phyloP scores from a whole-genome alignment of 1,140 invertebrate genomes.

The Dryas iulia region DNA sequence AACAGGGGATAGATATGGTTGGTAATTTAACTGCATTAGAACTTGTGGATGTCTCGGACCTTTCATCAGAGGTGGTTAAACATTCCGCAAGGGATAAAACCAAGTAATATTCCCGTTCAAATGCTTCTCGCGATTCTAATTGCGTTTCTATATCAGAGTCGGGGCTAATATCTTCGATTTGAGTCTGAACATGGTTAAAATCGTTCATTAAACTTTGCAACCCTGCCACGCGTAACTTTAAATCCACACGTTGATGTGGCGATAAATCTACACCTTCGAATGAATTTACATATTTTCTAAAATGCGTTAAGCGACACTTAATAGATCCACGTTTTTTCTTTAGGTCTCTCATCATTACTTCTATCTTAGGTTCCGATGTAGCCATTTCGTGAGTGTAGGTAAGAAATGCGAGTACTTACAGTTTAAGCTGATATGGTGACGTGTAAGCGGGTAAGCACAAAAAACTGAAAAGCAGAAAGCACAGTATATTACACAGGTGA shows the following conservation, averaged over 20 bases:
- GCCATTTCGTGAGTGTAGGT: background rate
- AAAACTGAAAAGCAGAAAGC: too few relatives aligned
- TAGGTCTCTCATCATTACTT: too few relatives aligned
- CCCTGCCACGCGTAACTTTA: slow-evolving; percentile 15
- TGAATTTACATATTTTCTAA: slow-evolving; percentile 20
- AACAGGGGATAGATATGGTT: slow-evolving; percentile 20
- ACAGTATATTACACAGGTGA: too few relatives aligned
- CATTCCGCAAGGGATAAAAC: slow-evolving; percentile 12
- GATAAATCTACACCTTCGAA: slow-evolving; percentile 16
- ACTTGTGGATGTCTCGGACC: slow-evolving; percentile 6
- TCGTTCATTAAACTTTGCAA: slow-evolving; percentile 11
- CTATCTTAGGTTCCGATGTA: too few relatives aligned
- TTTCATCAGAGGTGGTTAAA: slow-evolving; percentile 7
- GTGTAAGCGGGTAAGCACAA: too few relatives aligned
- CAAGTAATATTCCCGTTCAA: slow-evolving; percentile 23
- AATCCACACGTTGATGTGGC: slow-evolving; percentile 10
- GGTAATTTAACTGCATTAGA: slow-evolving; percentile 21
- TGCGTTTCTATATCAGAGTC: slow-evolving; percentile 13
- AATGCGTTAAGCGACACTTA: too few relatives aligned
- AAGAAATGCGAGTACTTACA: slow-evolving; percentile 14
- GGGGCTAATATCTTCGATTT: slow-evolving; percentile 16
- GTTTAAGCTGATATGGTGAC: slow-evolving; percentile 5
- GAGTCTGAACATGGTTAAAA: slow-evolving; percentile 22
- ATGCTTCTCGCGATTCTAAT: slow-evolving; percentile 22
- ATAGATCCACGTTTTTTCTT: too few relatives aligned